Conservation (phyloP, 2,113 vertebrate species). For the Ailurus styani region DNA sequence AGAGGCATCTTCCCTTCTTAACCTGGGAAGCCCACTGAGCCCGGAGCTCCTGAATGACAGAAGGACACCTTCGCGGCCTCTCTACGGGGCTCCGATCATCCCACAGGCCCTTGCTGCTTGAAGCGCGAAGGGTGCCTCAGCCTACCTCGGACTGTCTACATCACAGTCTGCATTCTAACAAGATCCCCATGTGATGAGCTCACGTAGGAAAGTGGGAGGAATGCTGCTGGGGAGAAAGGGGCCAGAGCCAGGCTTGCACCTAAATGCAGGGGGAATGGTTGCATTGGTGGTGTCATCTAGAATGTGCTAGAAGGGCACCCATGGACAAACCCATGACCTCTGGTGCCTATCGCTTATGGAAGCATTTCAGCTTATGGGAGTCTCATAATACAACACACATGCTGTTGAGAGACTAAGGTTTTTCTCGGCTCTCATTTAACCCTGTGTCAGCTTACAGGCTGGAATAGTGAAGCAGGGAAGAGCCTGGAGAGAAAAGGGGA, state of each 20-base stretch:
- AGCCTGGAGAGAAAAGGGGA: background rate
- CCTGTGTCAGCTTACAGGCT: background rate
- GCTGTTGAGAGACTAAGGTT: background rate
- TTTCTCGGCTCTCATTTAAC: background rate
- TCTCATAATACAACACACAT: background rate
- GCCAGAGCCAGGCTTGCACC: background rate
- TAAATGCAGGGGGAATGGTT: background rate
- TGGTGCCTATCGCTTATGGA: background rate
- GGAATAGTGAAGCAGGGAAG: background rate
- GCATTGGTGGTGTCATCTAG: background rate
- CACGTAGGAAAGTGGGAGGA: background rate
- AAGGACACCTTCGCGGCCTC: fast-evolving
- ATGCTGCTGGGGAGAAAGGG: background rate
- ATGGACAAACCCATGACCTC: background rate
- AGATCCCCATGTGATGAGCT: background rate
- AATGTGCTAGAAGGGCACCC: background rate
- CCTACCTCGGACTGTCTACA: background rate
- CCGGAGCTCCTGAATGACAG: background rate
- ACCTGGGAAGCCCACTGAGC: background rate
- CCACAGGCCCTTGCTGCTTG: background rate
- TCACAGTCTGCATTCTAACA: background rate
- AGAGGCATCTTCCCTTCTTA: conserved; percentile 3
- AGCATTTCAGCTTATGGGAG: background rate
- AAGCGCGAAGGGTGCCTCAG: too few species aligned
- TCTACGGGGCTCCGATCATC: background rate